Evolutionary conservation across 2,113 vertebrate species (phyloP).

Genomic region (Nyctibius bracteatus): DNA sequence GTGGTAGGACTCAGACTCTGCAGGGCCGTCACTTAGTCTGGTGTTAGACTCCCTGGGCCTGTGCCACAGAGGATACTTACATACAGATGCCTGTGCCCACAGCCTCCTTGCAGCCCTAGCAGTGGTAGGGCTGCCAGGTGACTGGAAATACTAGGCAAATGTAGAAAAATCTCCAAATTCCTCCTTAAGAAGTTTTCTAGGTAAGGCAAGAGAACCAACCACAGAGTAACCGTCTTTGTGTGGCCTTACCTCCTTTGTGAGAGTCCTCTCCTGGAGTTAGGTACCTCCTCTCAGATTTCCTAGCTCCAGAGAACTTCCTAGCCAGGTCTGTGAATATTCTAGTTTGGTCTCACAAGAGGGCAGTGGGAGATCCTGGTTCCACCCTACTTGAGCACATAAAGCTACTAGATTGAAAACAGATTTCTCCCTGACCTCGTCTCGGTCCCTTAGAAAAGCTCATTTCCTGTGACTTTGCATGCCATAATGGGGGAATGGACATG

Average conservation of each 20-base stretch:
- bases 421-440: background rate
- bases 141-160: background rate
- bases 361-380: accelerated
- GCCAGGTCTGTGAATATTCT: background rate
- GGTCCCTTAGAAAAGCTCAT: background rate
- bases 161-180: background rate
- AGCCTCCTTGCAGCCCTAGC: background rate
- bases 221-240: background rate
- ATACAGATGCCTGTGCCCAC: background rate
- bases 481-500: background rate
- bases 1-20: background rate
- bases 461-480: background rate
- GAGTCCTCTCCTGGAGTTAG: background rate
- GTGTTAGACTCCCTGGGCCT: background rate
- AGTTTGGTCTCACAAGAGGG: background rate
- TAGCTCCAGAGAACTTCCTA: background rate
- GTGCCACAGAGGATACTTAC: background rate
- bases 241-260: background rate
- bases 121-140: background rate
- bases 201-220: background rate
- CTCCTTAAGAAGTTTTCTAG: background rate
- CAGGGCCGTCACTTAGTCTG: background rate
- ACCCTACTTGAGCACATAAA: background rate
- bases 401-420: background rate
- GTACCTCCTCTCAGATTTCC: background rate